Percentiles rank a stretch among this genome's conserved stretches.
Evolutionary conservation across 2,888 invertebrate species (phyloP).

Genomic region (Spilosoma lubricipeda): DNA sequence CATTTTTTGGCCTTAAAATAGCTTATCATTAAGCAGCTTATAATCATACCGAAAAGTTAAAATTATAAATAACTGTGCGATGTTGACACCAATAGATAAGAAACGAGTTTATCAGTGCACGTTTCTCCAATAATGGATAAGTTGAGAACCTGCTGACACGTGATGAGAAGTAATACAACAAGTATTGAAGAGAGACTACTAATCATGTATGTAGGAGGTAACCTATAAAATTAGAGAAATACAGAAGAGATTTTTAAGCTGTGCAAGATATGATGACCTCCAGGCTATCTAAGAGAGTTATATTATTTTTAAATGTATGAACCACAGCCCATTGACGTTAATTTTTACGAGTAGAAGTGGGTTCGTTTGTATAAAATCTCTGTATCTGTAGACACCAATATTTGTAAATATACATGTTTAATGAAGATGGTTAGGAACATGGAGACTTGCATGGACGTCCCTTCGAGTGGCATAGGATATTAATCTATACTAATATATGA

Average conservation of each 20-base stretch:
- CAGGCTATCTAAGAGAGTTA: not conserved
- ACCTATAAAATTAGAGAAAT: not conserved
- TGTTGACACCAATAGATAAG: not conserved
- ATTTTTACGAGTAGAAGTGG: not conserved
- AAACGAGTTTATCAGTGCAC: not conserved
- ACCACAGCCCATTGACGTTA: not conserved
- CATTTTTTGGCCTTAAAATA: not conserved
- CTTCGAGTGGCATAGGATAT: no score
- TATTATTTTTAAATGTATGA: not conserved
- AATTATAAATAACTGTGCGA: not conserved
- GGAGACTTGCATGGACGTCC: no score
- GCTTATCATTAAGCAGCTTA: not conserved
- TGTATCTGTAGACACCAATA: not conserved
- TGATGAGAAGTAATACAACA: not conserved
- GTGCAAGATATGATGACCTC: not conserved
- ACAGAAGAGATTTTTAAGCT: not conserved
- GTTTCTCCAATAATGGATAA: not conserved
- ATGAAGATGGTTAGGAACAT: no score
- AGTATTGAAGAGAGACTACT: not conserved
- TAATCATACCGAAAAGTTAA: not conserved
- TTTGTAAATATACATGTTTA: no score
- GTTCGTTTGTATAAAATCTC: not conserved
- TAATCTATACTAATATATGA: no score
- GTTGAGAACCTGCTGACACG: not conserved
- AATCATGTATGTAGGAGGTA: not conserved